Base-by-base conservation (phyloP, 2,888 invertebrate species). In the Trachelus iudaicus region DNA sequence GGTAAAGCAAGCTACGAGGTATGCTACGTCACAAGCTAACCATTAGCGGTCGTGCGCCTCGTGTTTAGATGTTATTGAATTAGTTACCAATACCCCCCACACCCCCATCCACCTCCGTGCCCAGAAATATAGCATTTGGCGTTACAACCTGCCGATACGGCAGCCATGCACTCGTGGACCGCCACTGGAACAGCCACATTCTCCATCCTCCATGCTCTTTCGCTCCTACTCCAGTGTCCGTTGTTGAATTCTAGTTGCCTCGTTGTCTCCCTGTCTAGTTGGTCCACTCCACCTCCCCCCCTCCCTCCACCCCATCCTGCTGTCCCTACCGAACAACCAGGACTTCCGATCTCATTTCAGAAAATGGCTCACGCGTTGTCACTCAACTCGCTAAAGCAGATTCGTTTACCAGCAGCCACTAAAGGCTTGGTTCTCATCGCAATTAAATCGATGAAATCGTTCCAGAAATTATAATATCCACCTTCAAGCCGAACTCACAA, bases 21-120 rank as follows among this genome's bases (percentile, higher is more conserved):
- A 71, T 71, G 71, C 71, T 34, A 77, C 85, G 85, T 85, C 86
- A 83, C 85, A 80, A 83, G 83, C 83, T 80, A 82, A 85, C 85
- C 86, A 87, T 87, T 87, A 87, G 86, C 81, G 87, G 84, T 86
- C 82, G 79, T 81, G 79, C 80, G 81, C 82, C 80, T 80, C 81
- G 84, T 85, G 85, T 86, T 88, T 86, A 85, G 85, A 86, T 84
- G 83, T 86, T 87, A 87, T 87, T 85, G 87, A 87, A 87, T 85
- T 82, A 85, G 84, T 86, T 86, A 84, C 82, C 83, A 81, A 81
- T 82, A 81, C 79, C 77, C 79, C 82, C 82, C 80, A 4, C 40
- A 0, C 40, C 37, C 13, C 6, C 15, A 1, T 15, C 6, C 15
- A 15, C 40, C 40, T 6, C 40, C 23, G 4, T 23, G 23, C 23